Conservation (phyloP, 1,140 invertebrate genomes). For the Saccostrea glomerata region DNA sequence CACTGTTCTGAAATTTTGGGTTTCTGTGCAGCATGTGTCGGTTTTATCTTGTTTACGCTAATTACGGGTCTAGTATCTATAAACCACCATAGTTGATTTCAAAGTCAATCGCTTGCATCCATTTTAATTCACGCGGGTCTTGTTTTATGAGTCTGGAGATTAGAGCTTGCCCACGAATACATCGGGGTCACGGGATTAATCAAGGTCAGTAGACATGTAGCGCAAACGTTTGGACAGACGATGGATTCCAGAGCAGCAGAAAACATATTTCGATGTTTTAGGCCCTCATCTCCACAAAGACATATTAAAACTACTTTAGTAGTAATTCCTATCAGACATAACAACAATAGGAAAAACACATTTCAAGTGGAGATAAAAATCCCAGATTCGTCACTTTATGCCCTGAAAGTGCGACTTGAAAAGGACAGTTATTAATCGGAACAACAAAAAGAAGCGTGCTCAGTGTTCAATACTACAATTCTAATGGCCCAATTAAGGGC, state of each 20-base stretch:
- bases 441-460: constrained; percentile 7
- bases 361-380: not conserved
- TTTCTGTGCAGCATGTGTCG: constrained; percentile 10
- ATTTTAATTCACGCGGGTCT: constrained; percentile 22
- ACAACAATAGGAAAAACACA: not conserved
- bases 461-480: constrained; percentile 12
- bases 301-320: not conserved
- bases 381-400: not conserved
- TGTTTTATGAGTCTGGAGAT: constrained; percentile 33
- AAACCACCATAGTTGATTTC: constrained; percentile 33
- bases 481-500: not conserved
- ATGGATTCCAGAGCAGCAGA: constrained; percentile 2
- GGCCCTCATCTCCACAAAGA: not conserved
- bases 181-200: constrained; percentile 6
- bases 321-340: not conserved
- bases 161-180: not conserved
- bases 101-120: constrained; percentile 26
- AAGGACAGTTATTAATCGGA: not conserved
- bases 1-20: not conserved
- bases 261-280: not conserved
- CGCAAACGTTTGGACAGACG: constrained; percentile 19
- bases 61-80: constrained; percentile 16
- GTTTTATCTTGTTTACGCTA: constrained; percentile 19
- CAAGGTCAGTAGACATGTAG: constrained; percentile 25
- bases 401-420: constrained; percentile 10